Conservation (phyloP, 2,113 vertebrate species). For the Sander lucioperca region DNA sequence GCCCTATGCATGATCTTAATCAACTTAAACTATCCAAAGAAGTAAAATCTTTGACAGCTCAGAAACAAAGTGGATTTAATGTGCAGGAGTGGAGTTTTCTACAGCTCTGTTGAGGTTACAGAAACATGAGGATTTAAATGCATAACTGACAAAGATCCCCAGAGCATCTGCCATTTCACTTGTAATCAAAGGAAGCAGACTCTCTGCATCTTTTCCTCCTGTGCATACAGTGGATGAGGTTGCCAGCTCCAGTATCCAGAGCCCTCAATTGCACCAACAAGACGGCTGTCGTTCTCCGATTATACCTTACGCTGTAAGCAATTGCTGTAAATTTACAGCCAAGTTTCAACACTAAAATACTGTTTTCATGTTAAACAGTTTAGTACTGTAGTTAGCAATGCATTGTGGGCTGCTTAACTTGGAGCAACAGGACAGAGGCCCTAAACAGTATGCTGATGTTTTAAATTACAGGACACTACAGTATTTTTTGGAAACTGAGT, state of each 20-base stretch:
- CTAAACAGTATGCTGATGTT: too few species aligned
- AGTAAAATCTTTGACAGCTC: background rate
- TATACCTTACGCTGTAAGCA: conserved; percentile 15
- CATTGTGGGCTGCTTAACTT: too few species aligned
- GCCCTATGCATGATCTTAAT: conserved; percentile 10
- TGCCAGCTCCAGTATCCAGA: conserved; percentile 54
- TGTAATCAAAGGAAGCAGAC: conserved; percentile 48
- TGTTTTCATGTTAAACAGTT: too few species aligned
- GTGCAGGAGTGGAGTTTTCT: background rate
- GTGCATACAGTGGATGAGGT: conserved; percentile 3
- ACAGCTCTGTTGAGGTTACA: conserved; percentile 3
- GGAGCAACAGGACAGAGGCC: too few species aligned
- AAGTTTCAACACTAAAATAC: too few species aligned
- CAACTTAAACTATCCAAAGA: background rate
- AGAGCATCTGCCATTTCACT: conserved; percentile 29
- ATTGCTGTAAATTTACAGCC: too few species aligned
- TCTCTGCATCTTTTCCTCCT: conserved; percentile 27
- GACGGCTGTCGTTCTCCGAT: conserved; percentile 50
- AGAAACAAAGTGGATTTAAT: conserved; percentile 9
- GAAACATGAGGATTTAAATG: conserved; percentile 8
- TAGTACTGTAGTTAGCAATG: too few species aligned
- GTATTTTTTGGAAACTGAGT: too few species aligned
- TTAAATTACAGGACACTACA: too few species aligned
- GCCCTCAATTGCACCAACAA: conserved; percentile 38
- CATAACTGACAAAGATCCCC: conserved; percentile 27